Conservation (phyloP, 2,113 vertebrate genomes). For the human region DNA sequence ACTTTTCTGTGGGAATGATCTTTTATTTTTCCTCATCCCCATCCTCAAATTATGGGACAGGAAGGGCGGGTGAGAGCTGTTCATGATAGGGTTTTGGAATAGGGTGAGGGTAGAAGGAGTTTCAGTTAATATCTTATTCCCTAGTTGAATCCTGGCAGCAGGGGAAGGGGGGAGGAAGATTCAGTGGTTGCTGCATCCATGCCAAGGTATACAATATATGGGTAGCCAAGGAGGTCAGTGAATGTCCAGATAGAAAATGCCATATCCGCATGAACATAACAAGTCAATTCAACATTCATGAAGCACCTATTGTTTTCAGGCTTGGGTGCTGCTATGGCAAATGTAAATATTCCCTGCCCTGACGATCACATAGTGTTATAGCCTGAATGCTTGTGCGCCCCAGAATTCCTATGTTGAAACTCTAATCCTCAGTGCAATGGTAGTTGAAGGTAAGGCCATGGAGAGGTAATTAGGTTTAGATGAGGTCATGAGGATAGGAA, state of each 20-base stretch:
- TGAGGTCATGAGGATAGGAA: background rate
- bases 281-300: no score
- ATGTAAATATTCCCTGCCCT: background rate
- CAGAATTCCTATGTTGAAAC: background rate
- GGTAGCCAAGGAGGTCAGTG: no score
- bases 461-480: background rate
- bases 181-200: background rate
- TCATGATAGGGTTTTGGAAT: background rate
- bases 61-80: background rate
- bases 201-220: no score
- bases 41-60: background rate
- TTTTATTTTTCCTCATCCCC: background rate
- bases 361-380: background rate
- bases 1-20: no score
- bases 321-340: background rate
- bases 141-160: background rate
- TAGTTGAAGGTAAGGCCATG: background rate
- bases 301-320: background rate
- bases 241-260: rapidly evolving
- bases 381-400: no score
- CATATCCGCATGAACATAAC: rapidly evolving
- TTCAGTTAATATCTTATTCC: no score
- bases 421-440: background rate
- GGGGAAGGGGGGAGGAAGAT: background rate
- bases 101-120: background rate